phyloP scores from a whole-genome alignment of 2,113 vertebrate genomes.

The Hippolais icterina region DNA sequence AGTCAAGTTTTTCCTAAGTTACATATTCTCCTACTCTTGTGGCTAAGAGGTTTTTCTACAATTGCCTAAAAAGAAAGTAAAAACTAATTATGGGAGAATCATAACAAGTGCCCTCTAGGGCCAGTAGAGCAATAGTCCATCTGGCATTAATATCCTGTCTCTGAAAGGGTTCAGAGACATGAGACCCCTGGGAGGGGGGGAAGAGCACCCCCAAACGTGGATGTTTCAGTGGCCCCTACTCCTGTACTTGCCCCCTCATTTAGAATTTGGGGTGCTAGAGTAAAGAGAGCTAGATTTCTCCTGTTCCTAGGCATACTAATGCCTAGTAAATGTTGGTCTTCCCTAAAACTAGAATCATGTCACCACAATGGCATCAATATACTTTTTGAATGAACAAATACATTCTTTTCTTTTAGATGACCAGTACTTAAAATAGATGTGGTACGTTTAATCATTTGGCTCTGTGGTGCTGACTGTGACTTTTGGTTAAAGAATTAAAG shows the following conservation, averaged over 20 bases:
- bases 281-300: neutral
- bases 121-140: accelerated
- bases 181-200: neutral
- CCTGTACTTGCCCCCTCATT: neutral
- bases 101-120: neutral
- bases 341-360: neutral
- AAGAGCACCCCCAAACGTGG: neutral
- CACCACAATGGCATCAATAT: neutral
- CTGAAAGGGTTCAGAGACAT: neutral
- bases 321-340: neutral
- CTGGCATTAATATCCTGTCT: neutral
- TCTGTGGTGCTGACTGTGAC: neutral
- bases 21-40: neutral
- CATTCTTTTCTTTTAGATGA: neutral
- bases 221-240: neutral
- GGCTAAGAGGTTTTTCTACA: neutral
- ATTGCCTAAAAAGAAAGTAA: neutral
- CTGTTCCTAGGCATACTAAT: neutral
- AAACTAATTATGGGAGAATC: neutral
- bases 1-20: neutral
- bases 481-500: neutral
- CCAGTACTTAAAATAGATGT: neutral
- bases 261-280: neutral
- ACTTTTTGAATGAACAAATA: neutral
- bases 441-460: neutral